These are phyloP conservation scores for Leucozona laternaria DNA, from an alignment of 2,888 invertebrate species.

Conservation along the genomic window DNA sequence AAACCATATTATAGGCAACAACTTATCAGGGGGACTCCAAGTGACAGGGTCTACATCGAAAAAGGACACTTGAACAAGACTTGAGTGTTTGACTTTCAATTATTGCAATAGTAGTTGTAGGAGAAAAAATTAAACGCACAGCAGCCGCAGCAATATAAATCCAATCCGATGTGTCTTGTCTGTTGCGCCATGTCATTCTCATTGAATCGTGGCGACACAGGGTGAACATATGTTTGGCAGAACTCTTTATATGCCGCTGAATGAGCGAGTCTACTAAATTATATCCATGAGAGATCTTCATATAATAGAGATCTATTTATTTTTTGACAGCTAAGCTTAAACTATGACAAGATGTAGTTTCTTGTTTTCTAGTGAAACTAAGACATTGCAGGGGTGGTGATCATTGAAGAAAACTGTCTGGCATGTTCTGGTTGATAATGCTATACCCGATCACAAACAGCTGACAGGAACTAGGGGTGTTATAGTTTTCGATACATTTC, in stretches of 20 bases:
- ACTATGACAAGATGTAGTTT: constrained; percentile 27
- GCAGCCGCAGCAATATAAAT: background rate
- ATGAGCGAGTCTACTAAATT: background rate
- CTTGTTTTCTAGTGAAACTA: background rate
- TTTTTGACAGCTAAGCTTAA: constrained; percentile 40
- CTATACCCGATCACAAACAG: background rate
- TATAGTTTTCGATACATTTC: background rate
- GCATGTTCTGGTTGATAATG: background rate
- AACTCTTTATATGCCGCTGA: constrained; percentile 41
- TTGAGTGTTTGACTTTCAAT: constrained; percentile 46
- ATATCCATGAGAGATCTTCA: constrained; percentile 47
- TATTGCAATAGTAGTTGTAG: background rate
- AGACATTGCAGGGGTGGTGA: background rate
- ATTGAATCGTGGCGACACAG: constrained; percentile 39
- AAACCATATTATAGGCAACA: constrained; percentile 28
- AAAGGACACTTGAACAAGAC: constrained; percentile 72
- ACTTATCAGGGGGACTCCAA: constrained; percentile 41
- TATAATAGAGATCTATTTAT: constrained; percentile 8
- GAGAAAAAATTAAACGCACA: constrained; percentile 29
- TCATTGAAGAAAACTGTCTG: background rate
- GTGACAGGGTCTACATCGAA: constrained; percentile 56
- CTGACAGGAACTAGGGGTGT: background rate
- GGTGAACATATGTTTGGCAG: constrained; percentile 66
- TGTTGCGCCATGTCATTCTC: constrained; percentile 50
- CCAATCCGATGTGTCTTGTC: constrained; percentile 44